Percentiles rank a stretch among this genome's conserved stretches.
These are phyloP conservation scores for Leguminivora glycinivorella DNA, from an alignment of 1,140 invertebrate genomes.

Conservation along the genomic window DNA sequence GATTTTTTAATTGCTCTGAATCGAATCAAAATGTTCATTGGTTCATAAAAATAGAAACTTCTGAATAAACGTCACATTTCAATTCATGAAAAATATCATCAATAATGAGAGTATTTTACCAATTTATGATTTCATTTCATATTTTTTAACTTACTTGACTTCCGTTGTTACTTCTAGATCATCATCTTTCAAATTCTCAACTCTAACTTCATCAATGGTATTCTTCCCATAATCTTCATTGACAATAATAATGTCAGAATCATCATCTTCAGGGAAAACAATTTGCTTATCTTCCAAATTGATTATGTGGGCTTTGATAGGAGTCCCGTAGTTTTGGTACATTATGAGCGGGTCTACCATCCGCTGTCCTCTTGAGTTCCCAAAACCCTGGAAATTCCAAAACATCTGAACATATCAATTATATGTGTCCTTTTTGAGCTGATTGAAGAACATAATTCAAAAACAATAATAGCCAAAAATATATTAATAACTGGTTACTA, in stretches of 20 bases:
- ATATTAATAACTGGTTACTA: too few relatives aligned
- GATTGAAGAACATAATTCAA: background rate
- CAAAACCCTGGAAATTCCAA: conserved; percentile 85
- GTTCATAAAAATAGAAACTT: too few relatives aligned
- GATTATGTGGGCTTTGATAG: conserved; percentile 50
- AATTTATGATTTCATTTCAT: background rate
- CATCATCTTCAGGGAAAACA: conserved; percentile 68
- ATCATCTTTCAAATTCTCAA: conserved; percentile 48
- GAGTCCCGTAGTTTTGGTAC: conserved; percentile 65
- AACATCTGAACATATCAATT: conserved; percentile 81
- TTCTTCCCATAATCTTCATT: conserved; percentile 68
- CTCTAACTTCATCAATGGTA: conserved; percentile 45
- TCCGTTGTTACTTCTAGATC: conserved; percentile 52
- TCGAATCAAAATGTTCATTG: too few relatives aligned
- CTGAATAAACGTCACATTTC: too few relatives aligned
- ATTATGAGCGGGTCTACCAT: conserved; percentile 64
- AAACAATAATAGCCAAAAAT: too few relatives aligned
- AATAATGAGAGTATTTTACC: too few relatives aligned
- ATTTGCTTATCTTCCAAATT: conserved; percentile 67
- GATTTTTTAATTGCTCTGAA: too few relatives aligned
- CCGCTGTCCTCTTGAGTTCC: conserved; percentile 80
- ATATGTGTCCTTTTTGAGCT: conserved; percentile 50
- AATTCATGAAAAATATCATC: too few relatives aligned
- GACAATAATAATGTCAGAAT: conserved; percentile 71
- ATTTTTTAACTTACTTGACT: conserved; percentile 35